phyloP scores from a whole-genome alignment of 2,888 invertebrate species.

The Petrolisthes cinctipes region DNA sequence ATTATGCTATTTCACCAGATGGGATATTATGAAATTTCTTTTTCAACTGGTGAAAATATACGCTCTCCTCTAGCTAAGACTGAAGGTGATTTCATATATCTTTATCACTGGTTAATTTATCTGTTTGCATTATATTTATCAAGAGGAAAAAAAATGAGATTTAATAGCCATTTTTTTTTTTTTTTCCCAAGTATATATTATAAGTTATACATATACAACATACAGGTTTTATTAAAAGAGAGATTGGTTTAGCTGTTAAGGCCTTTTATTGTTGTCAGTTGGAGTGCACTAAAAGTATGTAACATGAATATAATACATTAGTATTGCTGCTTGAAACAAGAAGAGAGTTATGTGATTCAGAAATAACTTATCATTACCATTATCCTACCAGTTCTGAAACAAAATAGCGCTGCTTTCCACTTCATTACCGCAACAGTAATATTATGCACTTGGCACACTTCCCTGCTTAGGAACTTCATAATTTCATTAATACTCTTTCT shows the following conservation, averaged over 20 bases:
- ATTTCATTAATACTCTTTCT: conserved; percentile 9
- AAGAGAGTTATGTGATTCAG: neutral
- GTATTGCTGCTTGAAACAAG: neutral
- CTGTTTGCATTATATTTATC: too few relatives aligned
- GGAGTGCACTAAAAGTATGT: conserved; percentile 49
- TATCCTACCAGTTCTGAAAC: conserved; percentile 24
- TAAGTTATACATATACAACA: neutral
- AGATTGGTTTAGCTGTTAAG: conserved; percentile 39
- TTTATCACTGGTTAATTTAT: too few relatives aligned
- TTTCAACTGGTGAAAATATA: too few relatives aligned
- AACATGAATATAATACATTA: conserved; percentile 15
- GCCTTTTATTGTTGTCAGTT: conserved; percentile 60
- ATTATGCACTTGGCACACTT: conserved; percentile 53
- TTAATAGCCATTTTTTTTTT: too few relatives aligned
- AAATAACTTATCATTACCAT: conserved; percentile 10
- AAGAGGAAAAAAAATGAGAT: too few relatives aligned
- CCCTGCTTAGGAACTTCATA: conserved; percentile 40
- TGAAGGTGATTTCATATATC: too few relatives aligned
- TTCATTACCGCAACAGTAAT: conserved; percentile 10
- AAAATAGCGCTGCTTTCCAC: conserved; percentile 6
- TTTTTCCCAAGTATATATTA: neutral
- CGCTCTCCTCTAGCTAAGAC: too few relatives aligned
- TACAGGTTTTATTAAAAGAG: neutral
- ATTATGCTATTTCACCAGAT: too few relatives aligned
- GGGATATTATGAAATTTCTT: too few relatives aligned